Base-by-base conservation (phyloP, 2,113 vertebrate genomes). In the Paramormyrops kingsleyae region DNA sequence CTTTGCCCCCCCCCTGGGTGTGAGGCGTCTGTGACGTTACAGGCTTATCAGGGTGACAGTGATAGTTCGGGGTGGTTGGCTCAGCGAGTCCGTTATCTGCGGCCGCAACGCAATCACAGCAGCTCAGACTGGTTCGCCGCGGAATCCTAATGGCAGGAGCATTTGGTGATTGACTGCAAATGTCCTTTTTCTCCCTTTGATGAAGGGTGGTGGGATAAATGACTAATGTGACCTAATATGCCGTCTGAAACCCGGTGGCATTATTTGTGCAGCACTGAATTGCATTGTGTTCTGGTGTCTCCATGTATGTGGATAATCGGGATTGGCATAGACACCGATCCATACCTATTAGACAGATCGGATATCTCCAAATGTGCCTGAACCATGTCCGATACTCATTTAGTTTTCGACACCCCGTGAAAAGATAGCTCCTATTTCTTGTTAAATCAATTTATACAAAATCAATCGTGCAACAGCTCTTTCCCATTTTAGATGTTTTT, bases 1-100 rank as follows among this genome's bases (percentile, higher is more conserved):
- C 95, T 53, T 95, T 95, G 93, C 83, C 89, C 95, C 24, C 3
- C 27, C 62, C 9, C 9, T 10, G 0, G n/a, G 59, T 66, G 62
- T 13, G n/a, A 1, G 27, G 9, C 10, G 3, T 70, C 62, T 4
- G 62, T 77, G 31, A 77, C 74, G 13, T 77, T 5, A 17, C 31
- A 77, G 70, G 31, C 70, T 77, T 77, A 77, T 77, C 70, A 77
- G 70, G 31, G 70, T 19, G 70, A 77, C 35, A 3, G 9, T 17
- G 74, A 42, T 19, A 39, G 5, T 42, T 80, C 1, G 0, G 35
- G 31, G 5, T 0, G 4, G 31, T 39, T 35, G 35, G 35, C 35
- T 80, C 35, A 80, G 35, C 35, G 2, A 17, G 35, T 13, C 35
- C 0, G 31, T 42, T 80, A 80, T 17, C 35, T 39, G 35, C 2